Percentiles rank a stretch among this genome's conserved stretches.
These are phyloP conservation scores for Brachirus orientalis DNA, from an alignment of 2,113 vertebrate genomes.

Conservation along the genomic window DNA sequence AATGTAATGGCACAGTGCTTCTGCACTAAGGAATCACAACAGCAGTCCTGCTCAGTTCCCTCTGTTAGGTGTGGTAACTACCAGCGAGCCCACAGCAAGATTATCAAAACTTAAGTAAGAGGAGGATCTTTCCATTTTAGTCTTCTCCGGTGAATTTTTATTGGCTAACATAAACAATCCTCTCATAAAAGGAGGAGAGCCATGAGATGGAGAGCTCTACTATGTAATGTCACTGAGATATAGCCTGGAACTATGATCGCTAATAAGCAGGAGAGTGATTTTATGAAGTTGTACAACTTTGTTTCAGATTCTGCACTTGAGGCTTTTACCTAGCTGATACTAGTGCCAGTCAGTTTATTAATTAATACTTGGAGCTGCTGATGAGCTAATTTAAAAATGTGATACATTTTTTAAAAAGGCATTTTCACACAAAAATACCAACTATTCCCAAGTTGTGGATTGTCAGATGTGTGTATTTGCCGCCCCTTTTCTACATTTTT, in stretches of 20 bases:
- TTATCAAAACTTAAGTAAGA: slow-evolving; percentile 24
- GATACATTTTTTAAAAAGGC: no score
- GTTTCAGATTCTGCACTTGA: neutral
- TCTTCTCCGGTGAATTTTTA: slow-evolving; percentile 32
- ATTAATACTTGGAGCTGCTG: no score
- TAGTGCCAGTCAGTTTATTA: no score
- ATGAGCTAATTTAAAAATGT: no score
- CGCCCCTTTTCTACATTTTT: no score
- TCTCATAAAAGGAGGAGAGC: slow-evolving; percentile 16
- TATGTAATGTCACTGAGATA: slow-evolving; percentile 17
- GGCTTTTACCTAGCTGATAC: neutral
- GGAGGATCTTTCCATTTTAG: slow-evolving; percentile 27
- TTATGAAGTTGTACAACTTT: slow-evolving; percentile 4
- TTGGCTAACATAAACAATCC: slow-evolving; percentile 32
- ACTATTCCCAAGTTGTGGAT: no score
- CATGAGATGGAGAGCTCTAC: slow-evolving; percentile 8
- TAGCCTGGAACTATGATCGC: neutral
- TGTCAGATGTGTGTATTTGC: no score
- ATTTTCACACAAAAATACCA: no score
- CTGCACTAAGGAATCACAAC: slow-evolving; percentile 71
- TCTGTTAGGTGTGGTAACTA: slow-evolving; percentile 57
- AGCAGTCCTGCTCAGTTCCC: slow-evolving; percentile 65
- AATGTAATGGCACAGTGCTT: slow-evolving; percentile 75
- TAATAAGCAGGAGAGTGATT: slow-evolving; percentile 14
- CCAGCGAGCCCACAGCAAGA: slow-evolving; percentile 36